A percentile compares a stretch with the other conserved stretches of the same genome.
Conservation (phyloP, 2,797 vertebrate species). For the Melanotaenia nigrans region DNA sequence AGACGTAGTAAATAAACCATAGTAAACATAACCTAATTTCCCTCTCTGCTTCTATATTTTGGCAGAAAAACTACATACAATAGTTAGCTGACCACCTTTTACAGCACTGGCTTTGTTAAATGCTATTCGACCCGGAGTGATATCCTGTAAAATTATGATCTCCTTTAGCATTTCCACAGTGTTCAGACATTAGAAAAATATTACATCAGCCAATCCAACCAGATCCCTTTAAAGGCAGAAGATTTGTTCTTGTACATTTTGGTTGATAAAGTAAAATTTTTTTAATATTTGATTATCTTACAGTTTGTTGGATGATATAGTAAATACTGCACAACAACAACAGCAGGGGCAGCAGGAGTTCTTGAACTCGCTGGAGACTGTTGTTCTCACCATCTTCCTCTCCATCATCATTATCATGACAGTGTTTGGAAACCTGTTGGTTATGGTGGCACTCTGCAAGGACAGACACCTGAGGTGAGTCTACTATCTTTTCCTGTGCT, state of each 20-base stretch:
- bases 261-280: neutral
- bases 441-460: constrained; percentile 87
- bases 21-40: no score
- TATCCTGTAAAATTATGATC: neutral
- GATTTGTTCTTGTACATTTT: neutral
- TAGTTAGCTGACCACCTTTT: neutral
- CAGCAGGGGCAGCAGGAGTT: constrained; percentile 61
- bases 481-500: neutral
- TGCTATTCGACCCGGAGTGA: neutral
- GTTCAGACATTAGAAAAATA: neutral
- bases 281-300: neutral
- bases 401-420: constrained; percentile 85
- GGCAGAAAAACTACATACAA: neutral
- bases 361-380: constrained; percentile 71
- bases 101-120: neutral
- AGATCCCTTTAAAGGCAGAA: neutral
- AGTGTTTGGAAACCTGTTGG: constrained; percentile 85
- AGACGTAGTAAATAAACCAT: no score
- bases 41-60: no score
- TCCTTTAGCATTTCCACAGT: neutral
- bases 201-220: neutral
- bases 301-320: constrained; percentile 78
- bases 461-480: constrained; percentile 84
- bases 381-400: constrained; percentile 80
- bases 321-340: constrained; percentile 63